These are phyloP conservation scores for Tetramorium alpestre DNA, from an alignment of 1,140 invertebrate species.

Conservation along the genomic window DNA sequence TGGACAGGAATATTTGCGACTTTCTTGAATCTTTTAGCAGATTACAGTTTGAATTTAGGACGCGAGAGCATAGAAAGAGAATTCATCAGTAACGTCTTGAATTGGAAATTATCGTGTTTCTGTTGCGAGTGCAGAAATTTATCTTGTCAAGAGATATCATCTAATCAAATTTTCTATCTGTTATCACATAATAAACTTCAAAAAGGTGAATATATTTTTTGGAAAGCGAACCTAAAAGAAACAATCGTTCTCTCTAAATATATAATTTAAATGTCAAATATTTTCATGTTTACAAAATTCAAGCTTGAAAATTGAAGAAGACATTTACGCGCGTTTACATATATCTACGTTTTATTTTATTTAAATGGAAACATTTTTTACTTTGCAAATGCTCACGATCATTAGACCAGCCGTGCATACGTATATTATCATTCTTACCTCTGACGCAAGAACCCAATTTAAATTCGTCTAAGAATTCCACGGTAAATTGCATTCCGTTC, in stretches of 20 bases:
- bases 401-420: slow-evolving; percentile 9
- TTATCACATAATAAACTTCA: not conserved
- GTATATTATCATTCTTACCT: slow-evolving; percentile 26
- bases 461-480: slow-evolving; percentile 54
- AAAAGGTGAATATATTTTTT: not conserved
- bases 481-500: slow-evolving; percentile 67
- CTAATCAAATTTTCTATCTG: slow-evolving; percentile 7
- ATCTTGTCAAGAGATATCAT: not conserved
- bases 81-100: slow-evolving; percentile 22
- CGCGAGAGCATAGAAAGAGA: slow-evolving; percentile 20
- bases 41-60: slow-evolving; percentile 42
- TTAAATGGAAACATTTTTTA: slow-evolving; percentile 13
- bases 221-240: not conserved
- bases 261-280: not conserved
- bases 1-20: slow-evolving; percentile 39
- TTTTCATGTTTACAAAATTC: not conserved
- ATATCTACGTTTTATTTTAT: not conserved
- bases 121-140: not conserved
- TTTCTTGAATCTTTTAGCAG: slow-evolving; percentile 45
- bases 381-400: not conserved
- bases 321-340: not conserved
- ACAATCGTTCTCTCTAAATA: not conserved
- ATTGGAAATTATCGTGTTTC: slow-evolving; percentile 29
- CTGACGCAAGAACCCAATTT: slow-evolving; percentile 43
- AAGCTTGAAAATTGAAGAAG: not conserved